Evolutionary conservation across 2,113 vertebrate species (phyloP).

Genomic region (Cervus canadensis): DNA sequence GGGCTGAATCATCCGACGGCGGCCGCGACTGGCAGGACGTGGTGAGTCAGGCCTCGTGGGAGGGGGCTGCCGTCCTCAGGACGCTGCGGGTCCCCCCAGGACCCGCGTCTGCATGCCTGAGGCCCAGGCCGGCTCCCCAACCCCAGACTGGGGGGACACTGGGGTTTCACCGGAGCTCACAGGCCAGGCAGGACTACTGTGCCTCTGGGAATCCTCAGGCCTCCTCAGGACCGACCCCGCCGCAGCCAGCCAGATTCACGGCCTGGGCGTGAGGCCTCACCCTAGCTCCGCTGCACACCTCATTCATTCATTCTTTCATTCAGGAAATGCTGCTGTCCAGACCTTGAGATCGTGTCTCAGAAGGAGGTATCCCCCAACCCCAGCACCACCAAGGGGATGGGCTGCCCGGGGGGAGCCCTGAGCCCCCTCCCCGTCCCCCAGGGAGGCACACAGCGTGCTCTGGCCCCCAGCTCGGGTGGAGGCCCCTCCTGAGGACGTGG

Average conservation of each 20-base stretch:
- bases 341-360: background rate
- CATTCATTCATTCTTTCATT: background rate
- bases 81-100: accelerated
- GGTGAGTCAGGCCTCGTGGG: background rate
- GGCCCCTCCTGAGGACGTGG: background rate
- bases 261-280: too few relatives aligned
- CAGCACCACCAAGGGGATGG: background rate
- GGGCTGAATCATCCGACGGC: background rate
- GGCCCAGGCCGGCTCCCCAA: accelerated
- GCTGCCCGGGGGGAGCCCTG: background rate
- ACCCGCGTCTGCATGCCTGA: accelerated
- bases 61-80: background rate
- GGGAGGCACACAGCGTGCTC: background rate
- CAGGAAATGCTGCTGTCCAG: background rate
- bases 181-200: background rate
- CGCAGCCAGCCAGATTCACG: accelerated
- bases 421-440: background rate
- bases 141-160: accelerated
- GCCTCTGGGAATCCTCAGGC: background rate
- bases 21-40: accelerated
- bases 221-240: accelerated
- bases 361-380: background rate
- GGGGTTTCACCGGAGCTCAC: accelerated
- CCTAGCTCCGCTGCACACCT: background rate
- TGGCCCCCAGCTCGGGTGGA: background rate